Base-by-base conservation (phyloP, 2,797 vertebrate species). In the Melanotaenia maccullochi region DNA sequence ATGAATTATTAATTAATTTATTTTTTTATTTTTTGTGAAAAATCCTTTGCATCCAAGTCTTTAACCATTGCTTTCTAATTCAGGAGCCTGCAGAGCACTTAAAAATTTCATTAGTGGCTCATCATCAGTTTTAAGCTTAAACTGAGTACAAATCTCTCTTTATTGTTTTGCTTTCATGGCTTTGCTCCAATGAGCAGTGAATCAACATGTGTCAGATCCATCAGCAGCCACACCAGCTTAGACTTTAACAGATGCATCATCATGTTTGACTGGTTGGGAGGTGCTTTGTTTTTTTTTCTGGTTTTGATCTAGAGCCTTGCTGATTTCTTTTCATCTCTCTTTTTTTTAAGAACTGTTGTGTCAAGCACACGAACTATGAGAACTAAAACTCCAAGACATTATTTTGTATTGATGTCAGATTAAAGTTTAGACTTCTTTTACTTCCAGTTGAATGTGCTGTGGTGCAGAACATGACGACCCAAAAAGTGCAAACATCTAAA, bases 181-280 rank as follows among this genome's bases (percentile, higher is more conserved):
- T n/a, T 13, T 52, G 44, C 55, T 18, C 20, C 56, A 52, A 11
- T 57, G 52, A n/a, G 38, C 20, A 62, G 24, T 30, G 32, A 30
- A 38, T 75, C 72, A 75, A 57, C 52, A 32, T 16, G 63, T 28
- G 57, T 58, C 71, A 61, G 25, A 59, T 61, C 24, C 22, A 16
- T 38, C 44, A 13, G 16, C 56, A 38, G 47, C 13, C 7, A 4
- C 12, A 38, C 61, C 40, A 6, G 1, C 8, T 24, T 18, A 40
- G 58, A 65, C 61, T 28, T 44, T 13, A 25, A 47, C 51, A 30
- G 42, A 52, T 25, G 47, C 24, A 32, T 16, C n/a, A 25, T 54
- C 18, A n/a, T 42, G 55, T 75, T 30, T 51, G 18, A 56, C 55
- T 64, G 44, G 64, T 32, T 28, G 61, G 63, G 14, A 13, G 24